Evolutionary conservation across 1,140 invertebrate species (phyloP).

Genomic region (Mamestra configurata): DNA sequence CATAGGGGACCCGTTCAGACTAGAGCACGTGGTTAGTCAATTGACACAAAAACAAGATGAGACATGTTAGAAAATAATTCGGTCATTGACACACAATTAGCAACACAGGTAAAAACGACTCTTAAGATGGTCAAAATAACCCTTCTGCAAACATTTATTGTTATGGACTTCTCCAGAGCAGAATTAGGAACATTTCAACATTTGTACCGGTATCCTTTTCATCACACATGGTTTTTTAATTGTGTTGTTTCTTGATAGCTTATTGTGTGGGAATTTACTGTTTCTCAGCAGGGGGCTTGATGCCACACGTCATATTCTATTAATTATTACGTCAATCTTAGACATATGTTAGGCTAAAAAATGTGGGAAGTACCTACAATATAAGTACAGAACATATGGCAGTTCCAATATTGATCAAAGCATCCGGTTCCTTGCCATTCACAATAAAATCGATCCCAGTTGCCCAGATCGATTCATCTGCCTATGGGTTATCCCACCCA

Average conservation of each 20-base stretch:
- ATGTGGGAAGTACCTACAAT: too few relatives aligned
- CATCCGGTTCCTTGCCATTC: too few relatives aligned
- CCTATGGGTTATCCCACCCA: constrained; percentile 9
- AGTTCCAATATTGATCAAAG: too few relatives aligned
- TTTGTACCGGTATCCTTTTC: background rate
- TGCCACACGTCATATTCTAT: background rate
- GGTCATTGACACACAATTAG: too few relatives aligned
- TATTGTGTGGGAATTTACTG: background rate
- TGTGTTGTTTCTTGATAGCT: background rate
- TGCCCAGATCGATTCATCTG: background rate
- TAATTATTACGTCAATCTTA: background rate
- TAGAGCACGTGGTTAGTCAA: too few relatives aligned
- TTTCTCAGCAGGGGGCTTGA: background rate
- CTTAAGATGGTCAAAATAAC: background rate
- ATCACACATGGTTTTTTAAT: background rate
- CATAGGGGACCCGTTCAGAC: too few relatives aligned
- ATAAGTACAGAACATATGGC: too few relatives aligned
- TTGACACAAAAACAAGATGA: too few relatives aligned
- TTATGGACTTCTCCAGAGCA: background rate
- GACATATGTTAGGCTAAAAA: background rate
- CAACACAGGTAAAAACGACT: too few relatives aligned
- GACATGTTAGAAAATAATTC: too few relatives aligned
- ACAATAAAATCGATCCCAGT: background rate
- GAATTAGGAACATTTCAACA: background rate
- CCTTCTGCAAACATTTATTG: background rate